Base-by-base conservation (phyloP, 2,888 invertebrate genomes). In the Tillus elongatus region DNA sequence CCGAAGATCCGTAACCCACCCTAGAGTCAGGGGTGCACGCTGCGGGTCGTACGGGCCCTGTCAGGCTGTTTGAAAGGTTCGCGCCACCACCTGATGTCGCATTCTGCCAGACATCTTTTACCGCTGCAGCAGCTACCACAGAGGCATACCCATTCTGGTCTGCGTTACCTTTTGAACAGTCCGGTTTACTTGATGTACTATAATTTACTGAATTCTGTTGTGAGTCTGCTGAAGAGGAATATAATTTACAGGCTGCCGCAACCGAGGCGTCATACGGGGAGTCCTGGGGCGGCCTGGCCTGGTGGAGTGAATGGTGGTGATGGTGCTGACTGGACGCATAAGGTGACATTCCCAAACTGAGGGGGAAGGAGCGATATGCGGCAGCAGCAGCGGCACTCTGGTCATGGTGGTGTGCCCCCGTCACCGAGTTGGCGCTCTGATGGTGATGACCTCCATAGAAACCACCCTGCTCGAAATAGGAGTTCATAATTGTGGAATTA, bases 401-500 rank as follows among this genome's bases (percentile, higher is more conserved):
- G 55, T 79, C 79, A 48, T 76, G 75, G 47, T 74, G 74, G 43
- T 77, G 72, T 30, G 70, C 69, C 33, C 71, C 70, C 49, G 73
- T 57, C 57, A 78, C 69, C 66, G 75, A 70, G 42, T 79, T 74
- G 52, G 79, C 74, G 45, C 77, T 75, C 71, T 89, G 82, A 71
- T 88, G 82, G 63, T 89, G 89, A 68, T 89, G 88, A 59, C 82
- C 76, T 61, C 90, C 89, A 73, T 92, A 91, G 74, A 92, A 92
- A 69, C 90, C 90, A 68, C 85, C 84, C 74, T 91, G 91, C 74
- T 91, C 91, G 69, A 91, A 92, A 69, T 91, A 92, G 66, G 90
- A 90, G 83, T 90, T 91, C 91, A 91, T 91, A 68, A 67, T 78
- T 54, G 56, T 50, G 38, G 58, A 55, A 52, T 57, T 56, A 57